phyloP scores from a whole-genome alignment of 2,888 invertebrate species.

The Drosophila fungiperda region DNA sequence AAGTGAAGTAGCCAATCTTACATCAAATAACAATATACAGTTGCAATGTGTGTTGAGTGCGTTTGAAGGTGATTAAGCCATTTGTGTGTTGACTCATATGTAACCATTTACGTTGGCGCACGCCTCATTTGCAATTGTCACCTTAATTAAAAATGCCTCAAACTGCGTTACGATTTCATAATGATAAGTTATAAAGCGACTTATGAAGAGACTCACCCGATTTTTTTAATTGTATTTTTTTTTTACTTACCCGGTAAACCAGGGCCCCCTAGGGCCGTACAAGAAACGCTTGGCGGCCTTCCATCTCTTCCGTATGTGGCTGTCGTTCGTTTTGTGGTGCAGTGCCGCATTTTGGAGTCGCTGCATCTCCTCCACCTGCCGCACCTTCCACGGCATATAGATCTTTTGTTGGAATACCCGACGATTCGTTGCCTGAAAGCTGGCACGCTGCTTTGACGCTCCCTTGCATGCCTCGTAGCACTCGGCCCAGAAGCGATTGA shows the following conservation, averaged over 20 bases:
- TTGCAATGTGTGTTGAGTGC: constrained; percentile 17
- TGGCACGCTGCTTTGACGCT: constrained; percentile 86
- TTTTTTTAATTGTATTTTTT: neutral
- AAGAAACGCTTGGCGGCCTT: constrained; percentile 86
- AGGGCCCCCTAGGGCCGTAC: constrained; percentile 86
- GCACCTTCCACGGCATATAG: constrained; percentile 86
- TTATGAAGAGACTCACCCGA: neutral
- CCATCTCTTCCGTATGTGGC: constrained; percentile 86
- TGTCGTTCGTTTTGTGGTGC: constrained; percentile 86
- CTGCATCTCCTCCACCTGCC: constrained; percentile 86
- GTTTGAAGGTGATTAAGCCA: constrained; percentile 52
- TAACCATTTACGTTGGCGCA: constrained; percentile 58
- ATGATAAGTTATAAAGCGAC: constrained; percentile 30
- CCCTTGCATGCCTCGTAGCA: constrained; percentile 88
- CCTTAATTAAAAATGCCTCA: constrained; percentile 70
- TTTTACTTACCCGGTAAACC: constrained; percentile 85
- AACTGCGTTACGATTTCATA: constrained; percentile 63
- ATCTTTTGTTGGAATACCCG: constrained; percentile 87
- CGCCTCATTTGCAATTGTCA: constrained; percentile 64
- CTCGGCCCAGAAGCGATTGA: constrained; percentile 87
- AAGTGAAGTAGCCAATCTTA: constrained; percentile 5
- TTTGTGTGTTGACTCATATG: constrained; percentile 25
- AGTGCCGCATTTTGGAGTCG: constrained; percentile 86
- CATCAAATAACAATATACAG: neutral
- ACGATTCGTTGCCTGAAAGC: constrained; percentile 87